phyloP scores from a whole-genome alignment of 1,140 invertebrate genomes.

The Littorina saxatilis region DNA sequence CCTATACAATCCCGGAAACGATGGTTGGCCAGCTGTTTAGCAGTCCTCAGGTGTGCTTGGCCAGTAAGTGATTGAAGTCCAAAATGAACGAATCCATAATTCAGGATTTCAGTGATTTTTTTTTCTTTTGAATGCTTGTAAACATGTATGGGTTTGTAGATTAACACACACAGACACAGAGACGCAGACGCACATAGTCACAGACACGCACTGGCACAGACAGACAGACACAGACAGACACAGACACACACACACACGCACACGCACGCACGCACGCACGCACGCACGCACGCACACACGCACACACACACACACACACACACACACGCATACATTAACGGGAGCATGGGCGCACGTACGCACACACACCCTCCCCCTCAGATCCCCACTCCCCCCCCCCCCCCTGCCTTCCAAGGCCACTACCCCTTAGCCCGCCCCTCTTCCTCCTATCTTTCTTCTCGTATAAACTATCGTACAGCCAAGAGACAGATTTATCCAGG shows the following conservation, averaged over 20 bases:
- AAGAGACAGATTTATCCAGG: no score
- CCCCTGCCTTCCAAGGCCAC: neutral
- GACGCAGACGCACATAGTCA: neutral
- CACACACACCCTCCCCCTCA: neutral
- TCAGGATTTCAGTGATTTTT: neutral
- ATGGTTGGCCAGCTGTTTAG: neutral
- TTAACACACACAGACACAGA: neutral
- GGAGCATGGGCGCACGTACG: neutral
- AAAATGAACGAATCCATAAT: neutral
- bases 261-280: neutral
- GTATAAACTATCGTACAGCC: no score
- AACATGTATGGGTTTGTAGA: neutral
- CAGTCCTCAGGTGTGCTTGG: neutral
- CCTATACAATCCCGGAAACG: neutral
- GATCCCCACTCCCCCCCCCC: neutral
- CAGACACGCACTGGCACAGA: no score
- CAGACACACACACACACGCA: constrained; percentile 25
- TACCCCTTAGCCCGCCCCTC: no score
- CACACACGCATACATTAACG: neutral
- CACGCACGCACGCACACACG: constrained; percentile 9
- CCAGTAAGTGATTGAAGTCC: neutral
- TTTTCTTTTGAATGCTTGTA: no score
- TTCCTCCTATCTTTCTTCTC: no score
- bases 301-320: neutral
- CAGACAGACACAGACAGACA: constrained; percentile 13